Evolutionary conservation across 1,140 invertebrate species (phyloP).

Genomic region (Nephila pilipes): DNA sequence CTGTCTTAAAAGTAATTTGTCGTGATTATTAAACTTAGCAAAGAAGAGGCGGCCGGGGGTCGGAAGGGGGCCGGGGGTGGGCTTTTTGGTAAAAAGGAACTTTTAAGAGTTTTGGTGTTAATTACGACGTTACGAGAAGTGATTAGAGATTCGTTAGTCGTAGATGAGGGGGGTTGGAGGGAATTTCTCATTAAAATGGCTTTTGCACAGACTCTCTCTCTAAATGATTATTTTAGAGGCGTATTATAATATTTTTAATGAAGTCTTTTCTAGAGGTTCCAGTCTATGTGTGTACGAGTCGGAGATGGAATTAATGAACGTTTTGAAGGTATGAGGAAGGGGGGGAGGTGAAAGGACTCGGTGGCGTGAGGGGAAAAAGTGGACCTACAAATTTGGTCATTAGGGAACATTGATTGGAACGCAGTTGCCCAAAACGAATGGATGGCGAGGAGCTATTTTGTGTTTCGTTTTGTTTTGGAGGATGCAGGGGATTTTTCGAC

Average conservation of each 20-base stretch:
- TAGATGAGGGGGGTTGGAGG: slow-evolving; percentile 21
- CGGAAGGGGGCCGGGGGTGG: not conserved
- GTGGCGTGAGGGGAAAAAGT: not conserved
- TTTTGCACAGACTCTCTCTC: slow-evolving; percentile 23
- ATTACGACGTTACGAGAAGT: slow-evolving; percentile 69
- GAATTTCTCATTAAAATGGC: slow-evolving; percentile 74
- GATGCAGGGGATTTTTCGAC: not conserved
- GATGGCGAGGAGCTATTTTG: not conserved
- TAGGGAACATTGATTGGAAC: not conserved
- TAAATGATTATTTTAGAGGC: slow-evolving; percentile 74
- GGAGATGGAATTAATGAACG: slow-evolving; percentile 67
- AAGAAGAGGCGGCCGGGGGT: not conserved
- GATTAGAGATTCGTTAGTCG: slow-evolving; percentile 74
- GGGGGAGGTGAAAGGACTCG: not conserved
- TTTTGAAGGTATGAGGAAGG: not conserved
- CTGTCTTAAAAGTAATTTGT: slow-evolving; percentile 74
- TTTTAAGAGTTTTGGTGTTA: slow-evolving; percentile 76
- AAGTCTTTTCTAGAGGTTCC: slow-evolving; percentile 56
- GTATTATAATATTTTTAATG: slow-evolving; percentile 76
- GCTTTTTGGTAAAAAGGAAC: slow-evolving; percentile 62
- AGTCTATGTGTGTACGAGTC: not conserved
- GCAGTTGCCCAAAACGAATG: not conserved
- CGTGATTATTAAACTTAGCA: slow-evolving; percentile 70
- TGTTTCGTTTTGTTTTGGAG: not conserved
- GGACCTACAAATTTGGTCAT: slow-evolving; percentile 36